phyloP scores from a whole-genome alignment of 1,140 invertebrate genomes.

The Megalopta genalis region DNA sequence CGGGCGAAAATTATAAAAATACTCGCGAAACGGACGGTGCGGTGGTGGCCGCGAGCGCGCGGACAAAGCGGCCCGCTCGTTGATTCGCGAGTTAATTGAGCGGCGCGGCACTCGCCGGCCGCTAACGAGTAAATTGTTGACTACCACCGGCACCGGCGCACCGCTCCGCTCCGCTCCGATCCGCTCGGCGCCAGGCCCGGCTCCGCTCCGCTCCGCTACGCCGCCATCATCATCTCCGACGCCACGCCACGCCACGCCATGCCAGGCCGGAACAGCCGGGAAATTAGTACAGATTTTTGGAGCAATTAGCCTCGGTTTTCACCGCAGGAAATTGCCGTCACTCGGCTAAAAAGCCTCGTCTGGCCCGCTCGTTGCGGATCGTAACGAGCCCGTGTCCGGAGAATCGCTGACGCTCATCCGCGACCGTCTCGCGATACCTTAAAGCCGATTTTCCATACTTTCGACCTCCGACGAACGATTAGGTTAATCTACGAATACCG shows the following conservation, averaged over 20 bases:
- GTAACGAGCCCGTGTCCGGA: too few relatives aligned
- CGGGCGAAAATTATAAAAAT: slow-evolving; percentile 69
- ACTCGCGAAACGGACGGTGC: slow-evolving; percentile 47
- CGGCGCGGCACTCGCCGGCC: slow-evolving; percentile 68
- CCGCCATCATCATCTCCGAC: background rate
- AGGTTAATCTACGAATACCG: too few relatives aligned
- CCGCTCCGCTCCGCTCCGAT: background rate
- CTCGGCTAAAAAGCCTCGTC: slow-evolving; percentile 48
- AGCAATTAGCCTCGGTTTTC: slow-evolving; percentile 71
- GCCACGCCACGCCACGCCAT: too few relatives aligned
- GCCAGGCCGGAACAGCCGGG: slow-evolving; percentile 9
- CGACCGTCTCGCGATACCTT: background rate
- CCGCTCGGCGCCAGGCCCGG: background rate
- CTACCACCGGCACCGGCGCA: slow-evolving; percentile 53
- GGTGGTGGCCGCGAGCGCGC: slow-evolving; percentile 1
- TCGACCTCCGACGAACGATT: too few relatives aligned
- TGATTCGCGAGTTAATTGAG: slow-evolving; percentile 77
- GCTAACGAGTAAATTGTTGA: slow-evolving; percentile 77
- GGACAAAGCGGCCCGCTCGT: slow-evolving; percentile 68
- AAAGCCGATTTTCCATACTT: too few relatives aligned
- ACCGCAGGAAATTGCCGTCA: slow-evolving; percentile 71
- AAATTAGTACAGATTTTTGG: slow-evolving; percentile 73
- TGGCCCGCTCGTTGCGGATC: background rate
- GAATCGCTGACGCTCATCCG: too few relatives aligned
- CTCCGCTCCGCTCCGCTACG: too few relatives aligned